Evolutionary conservation across 1,140 invertebrate species (phyloP), one percentile per base, ranked within the genome.

Genomic region (Aphelenchoides avenae): DNA sequence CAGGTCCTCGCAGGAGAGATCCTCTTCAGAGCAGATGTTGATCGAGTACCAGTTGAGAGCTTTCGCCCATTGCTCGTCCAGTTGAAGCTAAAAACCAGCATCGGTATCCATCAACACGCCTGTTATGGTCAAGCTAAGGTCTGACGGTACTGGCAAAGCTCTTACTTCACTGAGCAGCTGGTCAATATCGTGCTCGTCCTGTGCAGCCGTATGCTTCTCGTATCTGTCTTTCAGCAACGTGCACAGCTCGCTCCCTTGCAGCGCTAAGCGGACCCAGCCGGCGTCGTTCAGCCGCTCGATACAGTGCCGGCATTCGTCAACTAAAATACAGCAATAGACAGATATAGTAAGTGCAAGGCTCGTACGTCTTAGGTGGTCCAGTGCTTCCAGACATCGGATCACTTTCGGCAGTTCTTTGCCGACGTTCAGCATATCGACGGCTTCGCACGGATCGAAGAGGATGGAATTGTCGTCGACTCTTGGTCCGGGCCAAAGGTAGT

Each of bases 21-120:
- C 63, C 4, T 71, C 66, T 42, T 65, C 63, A 1, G 24, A 41
- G 61, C 67, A 65, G n/a, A 65, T n/a, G 18, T 70, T 65, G 6
- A 36, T 15, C 6, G 31, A 57, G 27, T 42, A 66, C 46, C 54
- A 61, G 29, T 49, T 29, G 15, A 66, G 33, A 13, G 59, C 59
- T 13, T 22, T 11, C n/a, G 27, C 15, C 59, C 59, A 61, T 20
- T 61, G 20, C 15, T 18, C 27, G 29, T 61, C 59, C 2, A 61
- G 18, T 26, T 61, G 18, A 9, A 58, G 22, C 30, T 64, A 50
- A 44, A 50, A 13, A 50, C 15, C 15, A 50, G 18, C 53, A 15
- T 50, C n/a, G 53, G 1, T 37, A 50, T 50, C 53, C 15, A 4
- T 50, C 44, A 39, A 50, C 15, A 39, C n/a, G n/a, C n/a, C n/a